These are phyloP conservation scores for Petrophora chlorosata DNA, from an alignment of 2,888 invertebrate genomes.

Conservation along the genomic window DNA sequence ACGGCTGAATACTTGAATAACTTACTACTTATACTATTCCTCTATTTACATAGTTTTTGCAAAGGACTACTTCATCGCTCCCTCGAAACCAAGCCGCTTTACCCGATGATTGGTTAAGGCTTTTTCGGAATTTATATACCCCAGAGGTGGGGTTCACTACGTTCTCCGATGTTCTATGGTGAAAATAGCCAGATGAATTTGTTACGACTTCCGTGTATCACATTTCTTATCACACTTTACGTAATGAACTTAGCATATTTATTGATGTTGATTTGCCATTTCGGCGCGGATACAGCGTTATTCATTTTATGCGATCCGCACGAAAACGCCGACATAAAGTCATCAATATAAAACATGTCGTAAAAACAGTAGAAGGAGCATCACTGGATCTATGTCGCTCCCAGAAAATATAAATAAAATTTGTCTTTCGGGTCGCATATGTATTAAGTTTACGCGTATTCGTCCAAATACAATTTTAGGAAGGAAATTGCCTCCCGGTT, in stretches of 20 bases:
- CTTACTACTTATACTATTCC: conserved; percentile 42
- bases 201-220: conserved; percentile 25
- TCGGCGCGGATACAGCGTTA: conserved; percentile 17
- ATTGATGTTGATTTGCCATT: conserved; percentile 31
- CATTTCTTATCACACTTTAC: conserved; percentile 28
- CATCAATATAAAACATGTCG: conserved; percentile 64
- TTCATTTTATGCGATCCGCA: conserved; percentile 24
- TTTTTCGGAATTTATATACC: conserved; percentile 13
- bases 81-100: conserved; percentile 14
- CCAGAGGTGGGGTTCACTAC: conserved; percentile 8
- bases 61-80: conserved; percentile 25
- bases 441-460: conserved; percentile 76
- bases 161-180: conserved; percentile 9
- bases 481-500: conserved; percentile 77
- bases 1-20: conserved; percentile 56
- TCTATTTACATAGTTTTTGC: conserved; percentile 39
- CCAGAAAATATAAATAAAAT: conserved; percentile 72
- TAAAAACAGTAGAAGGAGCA: conserved; percentile 53
- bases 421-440: conserved; percentile 74
- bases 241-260: conserved; percentile 30
- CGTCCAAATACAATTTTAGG: conserved; percentile 79
- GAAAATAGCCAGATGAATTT: conserved; percentile 26
- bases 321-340: conserved; percentile 40
- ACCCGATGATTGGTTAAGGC: conserved; percentile 22
- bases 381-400: conserved; percentile 45